Conservation (phyloP, 1,140 invertebrate genomes). For the Drosophila mayri region DNA sequence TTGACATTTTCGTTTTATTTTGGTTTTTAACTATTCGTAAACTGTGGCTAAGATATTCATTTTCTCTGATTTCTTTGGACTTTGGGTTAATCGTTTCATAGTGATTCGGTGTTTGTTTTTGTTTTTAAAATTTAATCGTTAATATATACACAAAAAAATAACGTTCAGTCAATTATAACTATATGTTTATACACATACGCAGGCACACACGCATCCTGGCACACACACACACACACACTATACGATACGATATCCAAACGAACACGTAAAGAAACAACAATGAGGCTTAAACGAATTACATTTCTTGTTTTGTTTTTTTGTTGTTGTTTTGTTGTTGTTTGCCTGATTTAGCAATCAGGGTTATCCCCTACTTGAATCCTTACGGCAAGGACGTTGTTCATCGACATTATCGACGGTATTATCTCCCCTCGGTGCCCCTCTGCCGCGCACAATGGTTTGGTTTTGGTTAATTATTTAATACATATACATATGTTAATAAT, state of each 20-base stretch:
- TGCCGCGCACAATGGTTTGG: constrained; percentile 15
- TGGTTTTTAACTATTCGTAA: constrained; percentile 39
- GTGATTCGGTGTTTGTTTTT: constrained; percentile 17
- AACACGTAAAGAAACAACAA: constrained; percentile 51
- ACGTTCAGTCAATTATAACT: constrained; percentile 79
- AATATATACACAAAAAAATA: constrained; percentile 77
- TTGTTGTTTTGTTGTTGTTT: not conserved
- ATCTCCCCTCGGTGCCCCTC: constrained; percentile 14
- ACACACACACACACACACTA: not conserved
- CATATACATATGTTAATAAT: constrained; percentile 78
- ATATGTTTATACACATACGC: constrained; percentile 36
- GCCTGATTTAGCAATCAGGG: constrained; percentile 9
- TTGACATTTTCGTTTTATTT: not conserved
- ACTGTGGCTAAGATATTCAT: constrained; percentile 36
- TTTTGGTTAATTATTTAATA: constrained; percentile 60
- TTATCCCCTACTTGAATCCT: constrained; percentile 45
- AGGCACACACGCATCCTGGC: constrained; percentile 3
- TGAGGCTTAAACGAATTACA: constrained; percentile 46
- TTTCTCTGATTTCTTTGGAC: constrained; percentile 26
- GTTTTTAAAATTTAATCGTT: constrained; percentile 68
- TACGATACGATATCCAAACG: constrained; percentile 29
- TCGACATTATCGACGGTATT: constrained; percentile 4
- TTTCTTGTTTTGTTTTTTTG: not conserved
- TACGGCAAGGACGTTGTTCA: constrained; percentile 27
- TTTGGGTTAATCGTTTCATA: constrained; percentile 36